Evolutionary conservation across 2,113 vertebrate species (phyloP).

Genomic region (Cavia porcellus): DNA sequence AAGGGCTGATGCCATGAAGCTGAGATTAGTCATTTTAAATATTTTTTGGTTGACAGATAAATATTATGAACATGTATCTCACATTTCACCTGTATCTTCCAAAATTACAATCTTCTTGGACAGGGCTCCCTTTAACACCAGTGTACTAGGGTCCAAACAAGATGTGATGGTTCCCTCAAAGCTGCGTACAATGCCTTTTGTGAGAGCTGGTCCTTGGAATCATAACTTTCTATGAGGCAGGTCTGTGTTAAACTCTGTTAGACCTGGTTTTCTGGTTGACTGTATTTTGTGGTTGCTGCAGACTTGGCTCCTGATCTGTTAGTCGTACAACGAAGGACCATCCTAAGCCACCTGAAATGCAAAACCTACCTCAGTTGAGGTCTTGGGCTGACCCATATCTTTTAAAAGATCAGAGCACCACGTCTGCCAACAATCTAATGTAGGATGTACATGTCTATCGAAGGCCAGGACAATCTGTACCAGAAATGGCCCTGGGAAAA

Average conservation of each 20-base stretch:
- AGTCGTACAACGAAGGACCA: not conserved
- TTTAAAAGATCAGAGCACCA: not conserved
- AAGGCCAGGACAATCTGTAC: not conserved
- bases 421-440: not conserved
- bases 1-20: not conserved
- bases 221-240: not conserved
- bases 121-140: not conserved
- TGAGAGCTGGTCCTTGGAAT: not conserved
- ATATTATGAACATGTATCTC: not conserved
- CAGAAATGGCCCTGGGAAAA: constrained; percentile 12
- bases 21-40: not conserved
- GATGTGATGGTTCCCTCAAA: not conserved
- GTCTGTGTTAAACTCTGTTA: not conserved
- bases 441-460: not conserved
- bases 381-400: not conserved
- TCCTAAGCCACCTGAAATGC: not conserved
- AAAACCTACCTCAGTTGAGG: not conserved
- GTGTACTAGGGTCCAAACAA: not conserved
- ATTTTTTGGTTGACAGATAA: not conserved
- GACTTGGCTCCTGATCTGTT: not conserved
- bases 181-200: not conserved
- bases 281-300: not conserved
- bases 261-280: not conserved
- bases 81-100: not conserved
- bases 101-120: not conserved